Base-by-base conservation (phyloP, 1,140 invertebrate species). In the Platyscapa corneri region DNA sequence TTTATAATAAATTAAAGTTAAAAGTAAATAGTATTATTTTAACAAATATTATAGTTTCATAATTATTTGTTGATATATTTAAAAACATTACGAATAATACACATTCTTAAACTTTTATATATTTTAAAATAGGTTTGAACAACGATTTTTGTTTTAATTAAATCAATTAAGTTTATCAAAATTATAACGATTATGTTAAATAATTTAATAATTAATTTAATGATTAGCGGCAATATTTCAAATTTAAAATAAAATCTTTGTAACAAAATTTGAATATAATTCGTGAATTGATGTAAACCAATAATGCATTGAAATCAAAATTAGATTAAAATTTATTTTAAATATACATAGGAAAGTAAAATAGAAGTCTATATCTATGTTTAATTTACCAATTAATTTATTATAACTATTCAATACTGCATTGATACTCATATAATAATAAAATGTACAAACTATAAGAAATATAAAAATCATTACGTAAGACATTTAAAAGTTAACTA, bases 391-490 rank as follows among this genome's bases (percentile, higher is more conserved):
- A 67, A 67, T 67, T 3, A 67, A 67, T 34, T 32, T 6, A 67
- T 12, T 32, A 67, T 0, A 67, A 1, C 64, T 34, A 32, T 67
- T 20, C 30, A 32, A 32, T 32, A 34, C 30, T 67, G 64, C 64
- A n/a, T n/a, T n/a, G n/a, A n/a, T n/a, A n/a, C n/a, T n/a, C n/a
- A n/a, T 30, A 67, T 34, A 34, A 67, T 72, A 72, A 39, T 42
- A 42, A 74, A 74, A 42, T 34, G 37, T 74, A 74, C 20, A 32
- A 37, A 20, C 16, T 37, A 70, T 70, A 70, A 70, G 1, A 20
- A 64, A 64, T 32, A 39, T 65, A 64, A 75, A 82, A 56, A 32
- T 60, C 16, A 30, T 77, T 76, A 53, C 72, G 82, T 65, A 83
- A 60, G 27, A 16, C 8, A 42, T 1, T 42, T 49, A 42, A 83